phyloP scores from a whole-genome alignment of 2,113 vertebrate species.

The Pangasianodon gigas region DNA sequence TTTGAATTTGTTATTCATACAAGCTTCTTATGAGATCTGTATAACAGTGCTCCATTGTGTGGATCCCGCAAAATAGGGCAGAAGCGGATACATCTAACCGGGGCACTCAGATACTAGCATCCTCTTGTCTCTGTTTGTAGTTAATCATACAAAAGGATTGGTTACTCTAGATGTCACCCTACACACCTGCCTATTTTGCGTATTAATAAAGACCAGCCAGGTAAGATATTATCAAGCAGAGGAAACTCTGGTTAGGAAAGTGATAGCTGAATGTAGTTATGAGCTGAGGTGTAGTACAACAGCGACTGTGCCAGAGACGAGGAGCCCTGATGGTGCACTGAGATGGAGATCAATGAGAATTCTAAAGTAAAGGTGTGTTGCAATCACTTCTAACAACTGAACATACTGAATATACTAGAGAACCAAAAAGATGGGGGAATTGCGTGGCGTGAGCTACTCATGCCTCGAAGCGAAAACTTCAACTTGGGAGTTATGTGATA shows the following conservation, averaged over 20 bases:
- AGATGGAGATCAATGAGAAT: conserved; percentile 52
- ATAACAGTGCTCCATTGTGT: neutral
- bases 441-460: neutral
- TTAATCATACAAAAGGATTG: neutral
- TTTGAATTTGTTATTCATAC: conserved; percentile 2
- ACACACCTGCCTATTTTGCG: neutral
- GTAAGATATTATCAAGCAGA: conserved; percentile 35
- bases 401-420: neutral
- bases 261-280: conserved; percentile 40
- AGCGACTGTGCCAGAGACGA: conserved; percentile 38
- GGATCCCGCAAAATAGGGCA: neutral
- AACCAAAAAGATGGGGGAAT: neutral
- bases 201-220: neutral
- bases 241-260: conserved; percentile 27
- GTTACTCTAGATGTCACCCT: neutral
- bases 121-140: neutral
- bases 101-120: neutral
- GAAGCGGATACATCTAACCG: too few relatives aligned
- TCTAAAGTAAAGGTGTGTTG: conserved; percentile 39
- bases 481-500: neutral
- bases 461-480: conserved; percentile 11
- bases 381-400: conserved; percentile 33
- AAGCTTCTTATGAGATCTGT: neutral
- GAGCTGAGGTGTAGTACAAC: conserved; percentile 29
- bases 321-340: conserved; percentile 37